Evolutionary conservation across 2,888 invertebrate species (phyloP).

Genomic region (Fissipunctia ypsillon): DNA sequence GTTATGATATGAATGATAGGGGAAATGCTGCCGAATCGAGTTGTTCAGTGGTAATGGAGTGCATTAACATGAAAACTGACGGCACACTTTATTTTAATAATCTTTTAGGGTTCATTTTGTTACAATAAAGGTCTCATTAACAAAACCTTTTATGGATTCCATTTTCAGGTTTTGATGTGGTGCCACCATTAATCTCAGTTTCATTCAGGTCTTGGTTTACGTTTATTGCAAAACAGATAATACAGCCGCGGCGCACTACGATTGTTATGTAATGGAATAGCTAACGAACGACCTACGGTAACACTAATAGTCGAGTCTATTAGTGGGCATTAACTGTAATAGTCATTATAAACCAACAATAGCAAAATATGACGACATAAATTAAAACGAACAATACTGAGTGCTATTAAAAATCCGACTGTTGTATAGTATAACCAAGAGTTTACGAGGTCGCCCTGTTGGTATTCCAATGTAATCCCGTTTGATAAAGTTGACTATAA

Average conservation of each 20-base stretch:
- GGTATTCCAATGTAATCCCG: constrained; percentile 76
- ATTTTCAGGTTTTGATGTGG: constrained; percentile 39
- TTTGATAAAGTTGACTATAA: constrained; percentile 82
- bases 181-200: constrained; percentile 38
- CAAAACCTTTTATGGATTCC: constrained; percentile 27
- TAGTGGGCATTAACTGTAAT: constrained; percentile 53
- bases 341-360: constrained; percentile 68
- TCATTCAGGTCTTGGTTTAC: constrained; percentile 28
- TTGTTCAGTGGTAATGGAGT: constrained; percentile 70
- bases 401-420: constrained; percentile 76
- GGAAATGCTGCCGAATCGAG: constrained; percentile 66
- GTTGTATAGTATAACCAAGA: constrained; percentile 73
- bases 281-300: constrained; percentile 30
- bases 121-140: constrained; percentile 21
- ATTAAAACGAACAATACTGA: constrained; percentile 72
- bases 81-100: constrained; percentile 66
- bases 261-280: constrained; percentile 38
- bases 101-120: constrained; percentile 39
- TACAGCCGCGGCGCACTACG: not conserved
- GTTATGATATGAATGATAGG: constrained; percentile 71
- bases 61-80: constrained; percentile 75
- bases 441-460: constrained; percentile 76
- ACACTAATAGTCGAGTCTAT: constrained; percentile 41
- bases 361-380: constrained; percentile 75
- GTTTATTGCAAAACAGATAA: constrained; percentile 32